Evolutionary conservation across 2,888 invertebrate species (phyloP), one percentile per base, ranked within the genome.

Genomic region (Cerastis leucographa): DNA sequence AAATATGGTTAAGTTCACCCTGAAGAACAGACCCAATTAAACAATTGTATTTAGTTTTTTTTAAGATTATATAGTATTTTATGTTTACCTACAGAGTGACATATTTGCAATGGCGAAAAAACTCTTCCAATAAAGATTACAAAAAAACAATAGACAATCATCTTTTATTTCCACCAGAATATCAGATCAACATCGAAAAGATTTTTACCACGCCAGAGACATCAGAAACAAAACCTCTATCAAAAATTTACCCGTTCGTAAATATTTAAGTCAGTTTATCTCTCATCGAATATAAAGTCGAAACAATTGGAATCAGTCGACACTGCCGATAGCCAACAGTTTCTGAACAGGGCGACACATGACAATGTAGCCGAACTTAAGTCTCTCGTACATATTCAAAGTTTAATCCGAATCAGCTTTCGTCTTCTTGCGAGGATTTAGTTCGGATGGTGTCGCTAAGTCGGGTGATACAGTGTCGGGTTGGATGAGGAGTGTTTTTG

Each of bases 321-420:
- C 83, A 83, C 74, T 79, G 79, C 73, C 83, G 79, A 88, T 88
- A 71, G 85, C 82, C 78, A 83, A 83, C 85, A 89, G 85, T 89
- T 87, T 81, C 84, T 74, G 84, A 89, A 83, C 82, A 87, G 85
- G 83, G 84, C 89, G 86, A 91, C 90, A 90, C 87, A 89, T 89
- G 79, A 86, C 85, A 84, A 69, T 82, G 91, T 90, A 89, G 84
- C 87, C 75, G 87, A 89, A 89, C 90, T 89, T 89, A 92, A 92
- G 91, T 92, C 90, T 87, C 91, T 91, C 89, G 89, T 93, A 93
- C 94, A 94, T 93, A 95, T 95, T 95, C 94, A 93, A 94, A 95
- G 92, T 95, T 95, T 93, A 96, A 96, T 94, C 95, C 94, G 91
- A 93, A 94, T 94, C 94, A 93, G 94, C 92, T 92, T 88, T 88